A percentile compares a stretch with the other conserved stretches of the same genome.
These are phyloP conservation scores for Radopholus similis DNA, from an alignment of 1,140 invertebrate genomes.

Conservation along the genomic window DNA sequence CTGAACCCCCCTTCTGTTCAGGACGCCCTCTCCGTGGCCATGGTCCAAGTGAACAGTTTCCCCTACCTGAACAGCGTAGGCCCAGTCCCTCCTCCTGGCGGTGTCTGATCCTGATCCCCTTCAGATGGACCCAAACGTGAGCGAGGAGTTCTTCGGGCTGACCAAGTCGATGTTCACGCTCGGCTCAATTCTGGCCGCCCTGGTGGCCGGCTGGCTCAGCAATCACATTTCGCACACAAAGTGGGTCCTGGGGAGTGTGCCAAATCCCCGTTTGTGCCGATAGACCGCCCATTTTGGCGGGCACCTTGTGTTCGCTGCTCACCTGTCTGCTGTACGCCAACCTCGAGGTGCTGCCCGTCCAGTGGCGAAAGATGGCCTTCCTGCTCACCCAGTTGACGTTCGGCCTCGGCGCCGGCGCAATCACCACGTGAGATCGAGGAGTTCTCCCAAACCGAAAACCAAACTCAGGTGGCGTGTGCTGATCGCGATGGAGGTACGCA, in stretches of 20 bases:
- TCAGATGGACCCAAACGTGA: not conserved
- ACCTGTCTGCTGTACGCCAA: slow-evolving; percentile 1
- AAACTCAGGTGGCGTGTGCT: not conserved
- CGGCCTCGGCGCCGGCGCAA: not conserved
- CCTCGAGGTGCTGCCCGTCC: not conserved
- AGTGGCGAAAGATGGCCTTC: slow-evolving; percentile 9
- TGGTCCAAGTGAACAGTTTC: slow-evolving; percentile 7
- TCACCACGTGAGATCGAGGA: not conserved
- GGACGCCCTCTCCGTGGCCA: not conserved
- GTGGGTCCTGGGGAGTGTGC: not conserved
- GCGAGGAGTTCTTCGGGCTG: slow-evolving; percentile 3
- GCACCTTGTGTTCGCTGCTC: not conserved
- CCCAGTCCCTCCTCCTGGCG: not conserved
- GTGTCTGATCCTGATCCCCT: not conserved
- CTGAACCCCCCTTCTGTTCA: not conserved
- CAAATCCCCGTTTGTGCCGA: not conserved
- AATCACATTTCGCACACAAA: slow-evolving; percentile 17
- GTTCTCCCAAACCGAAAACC: too few species aligned
- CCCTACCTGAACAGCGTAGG: slow-evolving; percentile 6
- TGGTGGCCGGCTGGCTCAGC: slow-evolving; percentile 3
- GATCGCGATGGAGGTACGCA: not conserved
- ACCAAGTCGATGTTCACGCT: not conserved
- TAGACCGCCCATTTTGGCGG: slow-evolving; percentile 9
- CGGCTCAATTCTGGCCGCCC: not conserved
- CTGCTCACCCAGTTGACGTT: not conserved